Conservation (phyloP, 2,888 invertebrate genomes). For the Eudemis profundana region DNA sequence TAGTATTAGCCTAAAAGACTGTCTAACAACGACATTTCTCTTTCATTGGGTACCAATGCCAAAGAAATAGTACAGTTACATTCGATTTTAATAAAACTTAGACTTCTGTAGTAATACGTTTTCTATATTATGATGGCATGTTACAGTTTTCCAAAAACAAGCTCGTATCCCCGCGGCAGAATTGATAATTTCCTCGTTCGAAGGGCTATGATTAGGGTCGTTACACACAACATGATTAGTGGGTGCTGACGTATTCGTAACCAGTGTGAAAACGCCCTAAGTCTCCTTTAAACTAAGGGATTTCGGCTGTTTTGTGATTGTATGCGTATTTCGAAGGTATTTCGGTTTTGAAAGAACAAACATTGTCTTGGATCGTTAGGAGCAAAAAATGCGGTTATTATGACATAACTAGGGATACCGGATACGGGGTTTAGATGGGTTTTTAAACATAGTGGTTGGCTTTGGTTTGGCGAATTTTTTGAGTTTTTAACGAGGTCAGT, state of each 20-base stretch:
- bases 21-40: too few relatives aligned
- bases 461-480: conserved; percentile 43
- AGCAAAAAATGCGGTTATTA: conserved; percentile 77
- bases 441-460: conserved; percentile 37
- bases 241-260: conserved; percentile 69
- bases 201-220: conserved; percentile 82
- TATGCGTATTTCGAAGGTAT: conserved; percentile 61
- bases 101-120: neutral
- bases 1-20: too few relatives aligned
- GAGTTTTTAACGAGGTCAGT: conserved; percentile 3
- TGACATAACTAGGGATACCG: conserved; percentile 65
- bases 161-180: conserved; percentile 77
- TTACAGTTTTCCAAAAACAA: conserved; percentile 79
- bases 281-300: neutral
- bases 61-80: neutral
- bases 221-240: conserved; percentile 78
- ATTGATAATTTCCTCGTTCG: conserved; percentile 84
- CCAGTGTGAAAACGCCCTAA: conserved; percentile 1
- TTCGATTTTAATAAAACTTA: too few relatives aligned
- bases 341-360: conserved; percentile 78
- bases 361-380: conserved; percentile 82
- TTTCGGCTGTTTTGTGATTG: neutral
- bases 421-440: conserved; percentile 60
- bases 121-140: conserved; percentile 70
- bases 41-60: too few relatives aligned